Evolutionary conservation across 2,888 invertebrate genomes (phyloP).

Genomic region (Synanthedon myopaeformis): DNA sequence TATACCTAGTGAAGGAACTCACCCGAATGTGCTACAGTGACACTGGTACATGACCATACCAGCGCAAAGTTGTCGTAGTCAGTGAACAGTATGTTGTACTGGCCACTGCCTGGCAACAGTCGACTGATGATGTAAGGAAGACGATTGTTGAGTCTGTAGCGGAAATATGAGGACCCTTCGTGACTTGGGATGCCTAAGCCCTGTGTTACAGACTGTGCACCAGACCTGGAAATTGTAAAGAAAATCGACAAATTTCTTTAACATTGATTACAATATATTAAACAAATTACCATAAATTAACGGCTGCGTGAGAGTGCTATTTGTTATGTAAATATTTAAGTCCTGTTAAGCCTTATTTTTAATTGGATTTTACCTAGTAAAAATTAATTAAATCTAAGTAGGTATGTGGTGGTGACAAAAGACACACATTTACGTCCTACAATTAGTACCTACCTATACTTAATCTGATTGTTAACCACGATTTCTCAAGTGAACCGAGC

Average conservation of each 20-base stretch:
- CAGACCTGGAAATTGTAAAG: conserved; percentile 61
- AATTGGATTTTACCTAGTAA: too few species aligned
- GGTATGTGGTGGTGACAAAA: too few species aligned
- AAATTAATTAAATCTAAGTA: too few species aligned
- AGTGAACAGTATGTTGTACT: conserved; percentile 78
- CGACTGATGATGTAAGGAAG: conserved; percentile 76
- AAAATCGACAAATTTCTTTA: neutral
- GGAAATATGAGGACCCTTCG: conserved; percentile 68
- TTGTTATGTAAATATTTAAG: too few species aligned
- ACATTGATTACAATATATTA: too few species aligned
- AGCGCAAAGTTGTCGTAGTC: conserved; percentile 80
- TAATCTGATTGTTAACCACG: too few species aligned
- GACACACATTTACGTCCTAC: too few species aligned
- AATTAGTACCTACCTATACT: too few species aligned
- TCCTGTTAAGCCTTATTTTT: too few species aligned
- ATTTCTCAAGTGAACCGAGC: too few species aligned
- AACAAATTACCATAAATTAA: too few species aligned
- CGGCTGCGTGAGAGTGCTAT: too few species aligned
- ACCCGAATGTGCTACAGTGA: conserved; percentile 75
- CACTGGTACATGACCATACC: conserved; percentile 79
- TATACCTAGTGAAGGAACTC: conserved; percentile 5
- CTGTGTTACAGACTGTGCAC: conserved; percentile 68
- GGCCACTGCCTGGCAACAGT: conserved; percentile 78
- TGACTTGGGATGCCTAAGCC: conserved; percentile 74
- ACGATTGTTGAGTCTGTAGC: conserved; percentile 72